Base-by-base conservation (phyloP, 1,140 invertebrate species). In the Brachionus angularis region DNA sequence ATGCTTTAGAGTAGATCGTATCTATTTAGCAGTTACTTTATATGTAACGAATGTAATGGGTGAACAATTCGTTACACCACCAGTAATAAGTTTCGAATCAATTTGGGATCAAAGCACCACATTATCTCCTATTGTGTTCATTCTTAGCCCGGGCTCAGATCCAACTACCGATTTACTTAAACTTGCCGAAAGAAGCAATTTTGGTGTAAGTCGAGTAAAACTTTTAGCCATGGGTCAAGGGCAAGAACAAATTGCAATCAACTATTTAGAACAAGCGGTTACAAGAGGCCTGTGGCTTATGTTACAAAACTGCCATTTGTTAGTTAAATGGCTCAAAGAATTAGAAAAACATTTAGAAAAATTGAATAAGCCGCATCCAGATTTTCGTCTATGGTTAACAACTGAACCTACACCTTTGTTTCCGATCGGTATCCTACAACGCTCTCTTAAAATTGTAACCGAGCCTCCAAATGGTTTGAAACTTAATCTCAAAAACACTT, bases 341-440 rank as follows among this genome's bases (percentile, higher is more conserved):
- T 79, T 94, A 47, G 91, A 93, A 78, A 92, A 92, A 77, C 83
- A 87, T 72, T 78, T 94, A 42, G 90, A 92, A 74, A 84, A 87
- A 74, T 84, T 90, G 62, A 85, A 81, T 46, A 88, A 87, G 75
- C 89, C 89, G 0, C 89, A 94, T 84, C 88, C 89, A 0, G 89
- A 93, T 78, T 94, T 93, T 79, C 82, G 91, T n/a, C 81, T 95
- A 0, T 95, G 91, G 91, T 80, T 95, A 27, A 93, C 91, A 1
- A 93, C 91, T 0, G 91, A 93, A 77, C 89, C 90, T 0, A 89
- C 87, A 0, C 85, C 87, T 0, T 84, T 84, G 1, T 93, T 95
- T 79, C 91, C 91, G 3, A 90, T 93, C 75, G 90, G 90, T 47
- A 89, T 94, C 72, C 78, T 93, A 33, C 91, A 93, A 77, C 84